Base-by-base conservation (phyloP, 2,888 invertebrate species). In the Patella caerulea region DNA sequence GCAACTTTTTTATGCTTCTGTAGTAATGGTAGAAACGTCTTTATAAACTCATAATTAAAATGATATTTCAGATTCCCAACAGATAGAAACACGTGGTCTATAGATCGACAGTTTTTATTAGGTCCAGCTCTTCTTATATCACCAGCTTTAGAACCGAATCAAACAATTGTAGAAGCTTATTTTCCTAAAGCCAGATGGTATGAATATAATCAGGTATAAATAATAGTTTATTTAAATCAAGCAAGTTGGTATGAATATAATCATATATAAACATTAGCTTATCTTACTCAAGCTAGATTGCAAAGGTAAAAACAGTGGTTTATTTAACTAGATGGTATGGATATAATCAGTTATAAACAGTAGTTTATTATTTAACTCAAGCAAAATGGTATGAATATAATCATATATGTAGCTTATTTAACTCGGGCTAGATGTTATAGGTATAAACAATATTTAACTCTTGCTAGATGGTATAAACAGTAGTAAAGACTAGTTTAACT, bases 111-210 rank as follows among this genome's bases (percentile, higher is more conserved):
- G 79, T 88, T 88, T 74, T 74, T 87, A 71, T 90, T 91, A 89
- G 92, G 92, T 7, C 83, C 89, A n/a, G 89, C 87, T 0, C 81
- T 92, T 45, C 81, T 92, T 70, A 84, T 91, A 17, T 88, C 87
- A 11, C 88, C 88, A 3, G 86, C 84, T 14, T 70, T 88, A 59
- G 79, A 83, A 55, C 54, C 83, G 85, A 84, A 84, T 53, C 83
- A 84, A 56, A 79, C 79, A 17, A 75, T 79, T 14, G 87, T 88
- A 17, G 83, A 85, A 54, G 92, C 88, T 9, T 92, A 92, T 80
- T 89, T 92, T 80, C 92, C 92, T 17, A 79, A 85, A 17, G 88
- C 83, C 24, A 81, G 84, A 2, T 92, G 92, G 92, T 92, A 88
- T 83, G 84, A 87, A 75, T 89, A 87, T 77, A 86, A 84, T 75